Evolutionary conservation across 2,888 invertebrate genomes (phyloP).

Genomic region (Chelonus formosanus): DNA sequence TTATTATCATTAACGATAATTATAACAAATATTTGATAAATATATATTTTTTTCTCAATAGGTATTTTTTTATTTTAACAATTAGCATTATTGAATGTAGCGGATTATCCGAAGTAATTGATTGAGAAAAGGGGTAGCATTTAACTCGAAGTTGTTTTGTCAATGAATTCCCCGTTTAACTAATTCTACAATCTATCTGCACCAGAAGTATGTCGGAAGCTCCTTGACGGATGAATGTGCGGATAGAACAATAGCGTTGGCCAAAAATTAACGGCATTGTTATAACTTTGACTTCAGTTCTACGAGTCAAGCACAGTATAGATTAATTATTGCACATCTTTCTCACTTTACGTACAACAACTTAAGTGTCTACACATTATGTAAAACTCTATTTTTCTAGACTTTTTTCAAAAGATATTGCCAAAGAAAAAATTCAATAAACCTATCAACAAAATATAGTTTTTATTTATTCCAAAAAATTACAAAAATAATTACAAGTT

Average conservation of each 20-base stretch:
- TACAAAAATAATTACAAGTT: no score
- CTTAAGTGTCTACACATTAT: not conserved
- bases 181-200: constrained; percentile 30
- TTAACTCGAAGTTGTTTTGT: constrained; percentile 9
- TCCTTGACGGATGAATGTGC: constrained; percentile 63
- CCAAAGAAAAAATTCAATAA: no score
- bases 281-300: constrained; percentile 59
- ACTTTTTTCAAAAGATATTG: no score
- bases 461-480: no score
- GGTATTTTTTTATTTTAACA: not conserved
- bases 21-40: not conserved
- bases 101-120: no score
- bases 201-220: constrained; percentile 46
- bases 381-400: not conserved
- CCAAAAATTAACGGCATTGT: constrained; percentile 65
- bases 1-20: not conserved
- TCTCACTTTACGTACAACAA: constrained; percentile 7
- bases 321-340: constrained; percentile 27
- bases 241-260: constrained; percentile 59
- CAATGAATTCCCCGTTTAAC: not conserved
- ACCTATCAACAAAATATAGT: no score
- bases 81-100: no score
- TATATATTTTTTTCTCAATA: no score
- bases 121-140: no score
- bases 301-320: constrained; percentile 31